Base-by-base conservation (phyloP, 2,888 invertebrate species). In the Ennomos erosarius region DNA sequence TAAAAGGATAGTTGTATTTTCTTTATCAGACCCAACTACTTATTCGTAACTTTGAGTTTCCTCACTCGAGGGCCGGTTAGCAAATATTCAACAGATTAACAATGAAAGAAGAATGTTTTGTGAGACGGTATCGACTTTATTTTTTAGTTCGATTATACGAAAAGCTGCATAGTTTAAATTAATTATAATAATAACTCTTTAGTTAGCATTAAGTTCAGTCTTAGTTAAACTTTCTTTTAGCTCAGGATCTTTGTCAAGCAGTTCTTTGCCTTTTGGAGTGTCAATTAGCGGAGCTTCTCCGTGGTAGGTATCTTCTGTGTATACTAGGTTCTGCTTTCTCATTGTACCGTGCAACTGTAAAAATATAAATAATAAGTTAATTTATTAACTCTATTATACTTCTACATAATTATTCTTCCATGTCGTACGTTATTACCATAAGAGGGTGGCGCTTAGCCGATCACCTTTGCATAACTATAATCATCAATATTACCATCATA, bases 321-420 rank as follows among this genome's bases (percentile, higher is more conserved):
- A 96, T 4, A 95, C 90, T 5, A 94, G 85, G 75, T 95, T 93
- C 42, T 91, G 90, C 64, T 92, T 93, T 59, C 95, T 88, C 75
- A 94, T 93, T 0, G 96, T 96, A 0, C 95, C 95, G 71, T 96
- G 95, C 6, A 95, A 70, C 95, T 95, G 81, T 8, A 87, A 88
- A 10, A 86, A 87, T 64, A 60, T 4, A 12, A 40, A 33, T 39
- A 1, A 33, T 42, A 33, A 37, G 16, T 9, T 26, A n/a, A n/a
- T 33, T 12, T 26, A 16, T n/a, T 16, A 38, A 40, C 47, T 12
- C 34, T 36, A 16, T 2, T 16, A 16, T 2, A 16, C 16, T 16
- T 3, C n/a, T n/a, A n/a, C n/a, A n/a, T n/a, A n/a, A n/a, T n/a
- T n/a, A n/a, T n/a, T n/a, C n/a, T n/a, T n/a, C n/a, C n/a, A n/a